Base-by-base conservation (phyloP, 2,888 invertebrate genomes). In the Phrixothrix hirtus region DNA sequence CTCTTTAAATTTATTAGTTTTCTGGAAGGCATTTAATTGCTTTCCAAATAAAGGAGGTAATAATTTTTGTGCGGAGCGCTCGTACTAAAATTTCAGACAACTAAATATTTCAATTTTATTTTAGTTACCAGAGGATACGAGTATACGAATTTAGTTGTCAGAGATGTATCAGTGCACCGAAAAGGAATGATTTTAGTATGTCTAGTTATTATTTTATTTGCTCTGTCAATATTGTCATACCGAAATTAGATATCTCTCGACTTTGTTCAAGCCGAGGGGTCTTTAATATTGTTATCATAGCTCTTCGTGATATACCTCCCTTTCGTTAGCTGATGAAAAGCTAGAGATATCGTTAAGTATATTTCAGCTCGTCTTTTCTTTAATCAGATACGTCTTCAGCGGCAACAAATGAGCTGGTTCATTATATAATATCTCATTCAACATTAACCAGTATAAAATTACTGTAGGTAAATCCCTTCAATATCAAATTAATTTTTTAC, bases 181-280 rank as follows among this genome's bases (percentile, higher is more conserved):
- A 7, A 7, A 9, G 12, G 16, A 30, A 41, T 17, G 41, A 21
- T 30, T 31, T 30, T 12, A 12, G 17, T 31, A 31, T 41, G 41
- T 13, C 14, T 38, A 25, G 48, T 39, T 41, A 39, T 32, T 38
- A 41, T 48, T 54, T 57, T 55, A 54, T 58, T 58, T 45, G 46
- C 26, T 56, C 26, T 30, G 55, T 52, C 56, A 58, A 59, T 59
- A 59, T 59, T 59, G 56, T 49, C 54, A 38, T 57, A 52, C 57
- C 35, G 49, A 57, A 59, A 57, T 57, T 57, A 59, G 59, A 57
- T 59, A 59, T 51, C 47, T 48, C 27, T 38, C 31, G 48, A 59
- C 46, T 37, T 46, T 38, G 46, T 38, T 30, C 30, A 29, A 17
- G 31, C 15, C 21, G 11, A 13, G 12, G 25, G 31, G 25, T 38